These are phyloP conservation scores for Papilio aristodemus DNA, from an alignment of 1,140 invertebrate species.

Conservation along the genomic window DNA sequence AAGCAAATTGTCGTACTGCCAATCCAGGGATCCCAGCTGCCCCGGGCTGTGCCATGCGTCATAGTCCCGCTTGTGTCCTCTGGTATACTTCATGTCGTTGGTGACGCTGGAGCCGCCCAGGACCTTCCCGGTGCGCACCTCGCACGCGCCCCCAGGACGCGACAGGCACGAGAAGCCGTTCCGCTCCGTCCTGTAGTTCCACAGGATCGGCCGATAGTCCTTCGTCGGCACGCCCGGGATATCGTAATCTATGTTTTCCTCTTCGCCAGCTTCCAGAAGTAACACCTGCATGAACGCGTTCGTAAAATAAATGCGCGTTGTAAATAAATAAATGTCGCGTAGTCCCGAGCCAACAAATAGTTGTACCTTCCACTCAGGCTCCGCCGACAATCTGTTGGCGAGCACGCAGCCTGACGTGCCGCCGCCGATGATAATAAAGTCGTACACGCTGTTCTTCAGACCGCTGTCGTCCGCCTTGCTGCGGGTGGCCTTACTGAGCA, in stretches of 20 bases:
- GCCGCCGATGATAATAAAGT: constrained; percentile 72
- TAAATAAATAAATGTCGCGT: neutral
- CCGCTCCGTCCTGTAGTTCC: constrained; percentile 72
- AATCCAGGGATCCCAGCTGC: constrained; percentile 75
- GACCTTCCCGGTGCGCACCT: constrained; percentile 79
- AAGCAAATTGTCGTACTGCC: constrained; percentile 80
- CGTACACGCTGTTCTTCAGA: constrained; percentile 67
- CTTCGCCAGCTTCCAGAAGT: constrained; percentile 77
- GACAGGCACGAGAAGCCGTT: constrained; percentile 71
- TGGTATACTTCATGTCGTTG: constrained; percentile 81
- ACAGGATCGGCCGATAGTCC: constrained; percentile 66
- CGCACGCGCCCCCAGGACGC: constrained; percentile 71
- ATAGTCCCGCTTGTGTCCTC: constrained; percentile 80
- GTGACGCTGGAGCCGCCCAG: constrained; percentile 80
- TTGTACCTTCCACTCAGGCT: constrained; percentile 70
- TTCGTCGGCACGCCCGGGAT: constrained; percentile 69
- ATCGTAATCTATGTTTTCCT: constrained; percentile 71
- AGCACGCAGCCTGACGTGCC: constrained; percentile 71
- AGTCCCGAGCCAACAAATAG: neutral
- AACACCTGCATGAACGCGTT: constrained; percentile 51
- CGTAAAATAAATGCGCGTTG: constrained; percentile 6
- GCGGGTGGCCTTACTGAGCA: constrained; percentile 65
- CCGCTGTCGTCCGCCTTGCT: constrained; percentile 60
- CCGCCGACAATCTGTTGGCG: constrained; percentile 68
- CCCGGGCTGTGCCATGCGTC: constrained; percentile 79